Base-by-base conservation (phyloP, 2,113 vertebrate species). In the Oostethus manadensis region DNA sequence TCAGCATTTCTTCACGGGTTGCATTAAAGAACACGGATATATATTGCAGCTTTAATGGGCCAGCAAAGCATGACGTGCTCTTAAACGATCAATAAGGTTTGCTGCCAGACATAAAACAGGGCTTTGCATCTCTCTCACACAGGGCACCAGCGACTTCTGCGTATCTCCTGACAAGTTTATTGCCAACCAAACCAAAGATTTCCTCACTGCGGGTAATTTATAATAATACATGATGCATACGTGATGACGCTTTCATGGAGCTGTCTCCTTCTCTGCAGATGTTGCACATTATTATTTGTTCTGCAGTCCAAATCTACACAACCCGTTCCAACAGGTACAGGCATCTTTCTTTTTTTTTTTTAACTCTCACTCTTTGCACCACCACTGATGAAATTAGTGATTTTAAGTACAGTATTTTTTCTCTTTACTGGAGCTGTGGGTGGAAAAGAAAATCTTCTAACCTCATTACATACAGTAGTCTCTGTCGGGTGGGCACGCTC, bases 101-200 rank as follows among this genome's bases (percentile, higher is more conserved):
- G 46, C 20, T 21, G 48, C 18, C 18, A 16, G 11, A 1, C 15
- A 17, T 10, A 13, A 55, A 55, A 7, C 54, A 16, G 9, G 15
- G 10, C 15, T 58, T 33, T 14, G 10, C 56, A 14, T 6, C 18
- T 45, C 21, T 45, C n/a, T 44, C 79, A 42, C 47, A 14, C 84
- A 98, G 97, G 94, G 92, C 67, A 90, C 91, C 82, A 96, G 96
- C 8, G 97, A 99, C 79, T 98, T 99, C 83, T 99, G 97, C 0
- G 89, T 93, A 40, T 91, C 93, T 64, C 96, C 97, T 0, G 93
- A 97, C 78, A 89, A 93, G 78, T 96, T 93, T 79, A 92, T 99
- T 66, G 77, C 93, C 47, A 99, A 98, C 82, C 76, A 89, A 75
- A 98, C 94, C 0, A 91, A 90, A 38, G 83, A 85, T 38, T 87